These are phyloP conservation scores for Plectropomus leopardus DNA, from an alignment of 2,113 vertebrate species.

Conservation along the genomic window DNA sequence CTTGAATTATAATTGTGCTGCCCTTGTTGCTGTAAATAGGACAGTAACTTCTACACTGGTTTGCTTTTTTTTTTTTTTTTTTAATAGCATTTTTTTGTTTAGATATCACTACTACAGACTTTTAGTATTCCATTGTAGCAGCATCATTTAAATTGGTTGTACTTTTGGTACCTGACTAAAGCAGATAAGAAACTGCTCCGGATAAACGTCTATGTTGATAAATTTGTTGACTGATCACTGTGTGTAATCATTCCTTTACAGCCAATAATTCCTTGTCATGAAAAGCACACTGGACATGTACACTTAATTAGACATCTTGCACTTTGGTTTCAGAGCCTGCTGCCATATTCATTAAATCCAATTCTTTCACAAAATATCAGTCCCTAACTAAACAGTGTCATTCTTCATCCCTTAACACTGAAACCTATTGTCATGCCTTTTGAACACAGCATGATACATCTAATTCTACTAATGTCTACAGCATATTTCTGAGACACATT, in stretches of 20 bases:
- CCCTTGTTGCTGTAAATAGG: constrained; percentile 73
- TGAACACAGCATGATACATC: not conserved
- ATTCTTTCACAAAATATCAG: constrained; percentile 51
- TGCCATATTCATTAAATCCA: constrained; percentile 66
- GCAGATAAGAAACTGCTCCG: constrained; percentile 62
- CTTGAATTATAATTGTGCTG: constrained; percentile 73
- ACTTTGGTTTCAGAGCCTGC: constrained; percentile 79
- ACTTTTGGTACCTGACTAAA: constrained; percentile 74
- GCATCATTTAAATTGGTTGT: constrained; percentile 75
- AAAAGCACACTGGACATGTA: constrained; percentile 80
- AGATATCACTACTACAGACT: constrained; percentile 68
- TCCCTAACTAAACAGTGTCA: constrained; percentile 43
- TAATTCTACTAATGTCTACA: constrained; percentile 9
- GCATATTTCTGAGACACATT: constrained; percentile 49
- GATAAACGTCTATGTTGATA: constrained; percentile 53
- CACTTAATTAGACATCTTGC: constrained; percentile 77
- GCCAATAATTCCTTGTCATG: constrained; percentile 60
- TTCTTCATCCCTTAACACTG: constrained; percentile 35
- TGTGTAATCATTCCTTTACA: constrained; percentile 74
- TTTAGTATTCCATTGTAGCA: constrained; percentile 73
- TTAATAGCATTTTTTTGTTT: constrained; percentile 65
- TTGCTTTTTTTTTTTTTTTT: constrained; percentile 67
- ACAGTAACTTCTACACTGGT: constrained; percentile 81
- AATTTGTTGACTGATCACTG: constrained; percentile 66
- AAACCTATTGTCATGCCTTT: constrained; percentile 20